Evolutionary conservation across 1,140 invertebrate species (phyloP).

Genomic region (Pseudomyrmex flavicornis): DNA sequence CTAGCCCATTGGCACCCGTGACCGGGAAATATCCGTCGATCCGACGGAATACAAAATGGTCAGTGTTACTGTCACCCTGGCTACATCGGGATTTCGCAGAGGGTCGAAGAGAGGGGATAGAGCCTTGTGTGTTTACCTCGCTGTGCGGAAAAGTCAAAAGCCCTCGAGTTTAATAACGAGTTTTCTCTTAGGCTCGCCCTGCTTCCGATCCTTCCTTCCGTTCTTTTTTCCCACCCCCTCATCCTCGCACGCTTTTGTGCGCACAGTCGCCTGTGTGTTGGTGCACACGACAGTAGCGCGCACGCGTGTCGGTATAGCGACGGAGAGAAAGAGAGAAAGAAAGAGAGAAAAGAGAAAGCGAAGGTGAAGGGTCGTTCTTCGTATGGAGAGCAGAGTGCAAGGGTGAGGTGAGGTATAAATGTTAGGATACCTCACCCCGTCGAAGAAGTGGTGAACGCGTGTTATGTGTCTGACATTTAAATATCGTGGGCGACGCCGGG

Average conservation of each 20-base stretch:
- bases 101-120: conserved; percentile 10
- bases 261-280: neutral
- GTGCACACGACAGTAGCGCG: neutral
- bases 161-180: conserved; percentile 81
- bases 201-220: conserved; percentile 16
- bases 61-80: conserved; percentile 1
- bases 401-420: conserved; percentile 74
- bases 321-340: neutral
- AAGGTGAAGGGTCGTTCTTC: conserved; percentile 17
- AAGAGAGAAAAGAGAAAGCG: neutral
- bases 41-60: conserved; percentile 63
- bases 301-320: conserved; percentile 15
- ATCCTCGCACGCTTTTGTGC: neutral
- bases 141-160: conserved; percentile 76
- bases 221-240: conserved; percentile 12
- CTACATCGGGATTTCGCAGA: conserved; percentile 4
- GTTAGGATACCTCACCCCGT: conserved; percentile 74
- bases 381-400: conserved; percentile 48
- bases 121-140: conserved; percentile 73
- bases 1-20: conserved; percentile 26
- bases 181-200: neutral
- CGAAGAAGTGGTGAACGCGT: conserved; percentile 75
- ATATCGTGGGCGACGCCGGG: conserved; percentile 77
- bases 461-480: conserved; percentile 84
- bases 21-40: conserved; percentile 11